Conservation (phyloP, 2,797 vertebrate genomes). For the Halcyon leucocephala region DNA sequence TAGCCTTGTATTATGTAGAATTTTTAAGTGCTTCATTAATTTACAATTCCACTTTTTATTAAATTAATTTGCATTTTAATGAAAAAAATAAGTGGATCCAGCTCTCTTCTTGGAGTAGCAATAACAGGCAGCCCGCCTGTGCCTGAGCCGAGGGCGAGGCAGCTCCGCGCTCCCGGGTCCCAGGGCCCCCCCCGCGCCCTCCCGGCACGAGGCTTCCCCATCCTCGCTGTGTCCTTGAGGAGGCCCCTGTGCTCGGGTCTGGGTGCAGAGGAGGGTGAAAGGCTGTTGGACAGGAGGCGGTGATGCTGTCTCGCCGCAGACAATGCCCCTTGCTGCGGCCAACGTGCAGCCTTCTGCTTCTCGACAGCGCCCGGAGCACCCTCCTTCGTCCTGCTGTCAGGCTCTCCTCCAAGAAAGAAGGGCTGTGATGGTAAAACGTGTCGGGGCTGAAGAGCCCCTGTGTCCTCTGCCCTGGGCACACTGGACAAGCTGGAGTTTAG, state of each 20-base stretch:
- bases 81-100: conserved; percentile 61
- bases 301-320: fast-evolving
- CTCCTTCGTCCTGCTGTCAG: fast-evolving
- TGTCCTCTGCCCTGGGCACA: neutral
- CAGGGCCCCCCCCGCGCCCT: too few relatives aligned
- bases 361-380: fast-evolving
- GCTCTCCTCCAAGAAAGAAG: neutral
- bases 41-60: conserved; percentile 75
- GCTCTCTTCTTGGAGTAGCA: conserved; percentile 33
- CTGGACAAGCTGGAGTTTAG: neutral
- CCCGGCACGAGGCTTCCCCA: fast-evolving
- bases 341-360: fast-evolving
- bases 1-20: conserved; percentile 59
- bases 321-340: neutral
- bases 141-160: neutral
- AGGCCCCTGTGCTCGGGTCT: fast-evolving
- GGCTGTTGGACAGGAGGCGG: neutral
- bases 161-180: fast-evolving
- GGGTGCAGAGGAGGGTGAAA: fast-evolving
- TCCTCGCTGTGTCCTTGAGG: neutral
- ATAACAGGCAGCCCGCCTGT: neutral
- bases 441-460: neutral
- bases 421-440: neutral
- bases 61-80: conserved; percentile 81
- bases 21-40: conserved; percentile 73